Conservation (phyloP, 2,113 vertebrate species). For the Scophthalmus maximus region DNA sequence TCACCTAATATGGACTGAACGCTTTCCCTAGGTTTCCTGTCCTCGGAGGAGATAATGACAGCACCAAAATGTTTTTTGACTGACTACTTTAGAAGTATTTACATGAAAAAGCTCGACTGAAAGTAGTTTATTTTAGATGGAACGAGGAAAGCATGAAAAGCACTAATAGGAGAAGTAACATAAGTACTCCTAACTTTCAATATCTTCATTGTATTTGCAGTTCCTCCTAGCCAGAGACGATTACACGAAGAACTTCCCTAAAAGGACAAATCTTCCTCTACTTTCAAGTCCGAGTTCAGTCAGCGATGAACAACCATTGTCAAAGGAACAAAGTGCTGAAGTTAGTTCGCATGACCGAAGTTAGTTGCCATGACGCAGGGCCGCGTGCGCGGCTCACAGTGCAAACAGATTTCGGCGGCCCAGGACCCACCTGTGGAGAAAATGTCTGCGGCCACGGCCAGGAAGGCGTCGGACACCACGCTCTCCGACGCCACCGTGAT, state of each 20-base stretch:
- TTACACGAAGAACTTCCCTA: conserved; percentile 49
- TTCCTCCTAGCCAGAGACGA: conserved; percentile 28
- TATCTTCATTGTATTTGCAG: too few relatives aligned
- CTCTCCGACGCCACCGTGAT: conserved; percentile 91
- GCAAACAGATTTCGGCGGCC: background rate
- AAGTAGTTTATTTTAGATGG: background rate
- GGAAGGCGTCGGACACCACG: conserved; percentile 91
- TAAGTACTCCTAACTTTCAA: background rate
- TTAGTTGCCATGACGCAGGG: too few relatives aligned
- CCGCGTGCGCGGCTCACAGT: too few relatives aligned
- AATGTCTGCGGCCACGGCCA: conserved; percentile 94
- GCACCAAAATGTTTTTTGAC: background rate
- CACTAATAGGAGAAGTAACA: background rate
- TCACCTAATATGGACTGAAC: conserved; percentile 69
- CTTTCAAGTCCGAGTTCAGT: background rate
- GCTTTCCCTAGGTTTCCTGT: conserved; percentile 42
- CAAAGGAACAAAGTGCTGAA: too few relatives aligned
- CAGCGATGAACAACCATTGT: too few relatives aligned
- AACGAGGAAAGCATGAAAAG: background rate
- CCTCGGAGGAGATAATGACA: conserved; percentile 38
- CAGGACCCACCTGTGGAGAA: conserved; percentile 89
- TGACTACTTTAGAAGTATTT: conserved; percentile 21
- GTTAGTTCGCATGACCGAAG: too few relatives aligned
- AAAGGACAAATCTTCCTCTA: conserved; percentile 22
- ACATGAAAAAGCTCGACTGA: background rate